These are phyloP conservation scores for Trichomalopsis sarcophagae DNA, from an alignment of 1,140 invertebrate genomes.

Conservation along the genomic window DNA sequence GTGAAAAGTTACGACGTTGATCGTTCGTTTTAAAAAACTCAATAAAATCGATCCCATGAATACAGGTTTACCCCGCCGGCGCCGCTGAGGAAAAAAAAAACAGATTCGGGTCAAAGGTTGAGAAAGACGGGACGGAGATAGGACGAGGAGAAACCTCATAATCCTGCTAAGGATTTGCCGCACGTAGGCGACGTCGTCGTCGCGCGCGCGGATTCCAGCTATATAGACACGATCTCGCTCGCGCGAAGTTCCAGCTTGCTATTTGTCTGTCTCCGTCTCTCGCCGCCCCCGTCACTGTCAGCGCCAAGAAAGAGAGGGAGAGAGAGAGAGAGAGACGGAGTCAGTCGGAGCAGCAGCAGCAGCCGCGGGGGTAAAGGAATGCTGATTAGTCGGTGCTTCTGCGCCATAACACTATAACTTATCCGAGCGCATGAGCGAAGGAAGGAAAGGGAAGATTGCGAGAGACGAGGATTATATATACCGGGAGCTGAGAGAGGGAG, in stretches of 20 bases:
- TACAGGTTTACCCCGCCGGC: no score
- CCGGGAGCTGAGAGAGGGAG: neutral
- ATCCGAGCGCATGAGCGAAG: slow-evolving; percentile 57
- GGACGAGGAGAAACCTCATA: slow-evolving; percentile 54
- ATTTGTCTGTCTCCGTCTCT: slow-evolving; percentile 38
- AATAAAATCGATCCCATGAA: no score
- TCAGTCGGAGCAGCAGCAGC: slow-evolving; percentile 38
- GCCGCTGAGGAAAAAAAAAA: neutral
- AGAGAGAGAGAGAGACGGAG: slow-evolving; percentile 6
- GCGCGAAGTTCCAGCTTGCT: slow-evolving; percentile 59
- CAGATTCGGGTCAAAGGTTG: slow-evolving; percentile 7
- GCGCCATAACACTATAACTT: slow-evolving; percentile 73
- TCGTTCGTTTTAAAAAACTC: neutral
- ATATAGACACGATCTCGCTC: slow-evolving; percentile 53
- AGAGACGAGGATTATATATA: slow-evolving; percentile 45
- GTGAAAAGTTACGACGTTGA: neutral
- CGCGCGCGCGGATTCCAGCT: slow-evolving; percentile 46
- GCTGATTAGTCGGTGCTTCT: slow-evolving; percentile 74
- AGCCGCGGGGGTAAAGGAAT: slow-evolving; percentile 64
- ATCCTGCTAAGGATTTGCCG: slow-evolving; percentile 73
- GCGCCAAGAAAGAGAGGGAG: slow-evolving; percentile 45
- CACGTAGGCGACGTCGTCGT: slow-evolving; percentile 68
- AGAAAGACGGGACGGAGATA: neutral
- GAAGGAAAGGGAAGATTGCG: slow-evolving; percentile 42
- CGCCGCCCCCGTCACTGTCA: slow-evolving; percentile 32